Conservation (phyloP, 2,797 vertebrate species). For the Melanogrammus aeglefinus region DNA sequence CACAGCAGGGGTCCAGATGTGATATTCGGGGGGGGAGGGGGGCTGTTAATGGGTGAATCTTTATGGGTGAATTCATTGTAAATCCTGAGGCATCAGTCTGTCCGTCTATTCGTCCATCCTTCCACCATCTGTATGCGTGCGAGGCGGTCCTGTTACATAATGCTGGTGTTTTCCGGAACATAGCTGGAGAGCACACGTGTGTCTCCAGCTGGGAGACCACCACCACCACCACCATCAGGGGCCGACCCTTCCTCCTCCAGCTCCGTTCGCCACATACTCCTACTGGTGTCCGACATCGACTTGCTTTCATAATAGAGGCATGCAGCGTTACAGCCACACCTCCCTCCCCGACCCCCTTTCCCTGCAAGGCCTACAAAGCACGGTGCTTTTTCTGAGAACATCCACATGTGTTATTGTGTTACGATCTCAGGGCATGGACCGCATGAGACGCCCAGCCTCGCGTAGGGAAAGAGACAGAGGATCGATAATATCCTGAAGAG, state of each 20-base stretch:
- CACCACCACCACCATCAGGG: slow-evolving; percentile 41
- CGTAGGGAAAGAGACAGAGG: neutral
- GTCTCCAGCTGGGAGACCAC: slow-evolving; percentile 31
- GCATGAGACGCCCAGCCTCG: neutral
- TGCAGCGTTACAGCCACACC: neutral
- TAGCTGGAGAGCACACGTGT: slow-evolving; percentile 26
- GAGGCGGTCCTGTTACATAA: slow-evolving; percentile 38
- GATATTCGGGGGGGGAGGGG: neutral
- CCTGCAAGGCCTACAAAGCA: neutral
- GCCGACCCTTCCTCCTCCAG: slow-evolving; percentile 21
- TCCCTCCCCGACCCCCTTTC: neutral
- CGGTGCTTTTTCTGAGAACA: too few species aligned
- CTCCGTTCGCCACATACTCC: slow-evolving; percentile 10
- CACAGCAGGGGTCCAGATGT: neutral
- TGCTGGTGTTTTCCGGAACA: slow-evolving; percentile 46
- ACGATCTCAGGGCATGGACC: neutral
- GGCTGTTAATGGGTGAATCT: too few species aligned
- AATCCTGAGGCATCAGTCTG: neutral
- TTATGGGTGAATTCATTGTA: neutral
- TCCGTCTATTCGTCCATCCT: neutral
- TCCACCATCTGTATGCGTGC: neutral
- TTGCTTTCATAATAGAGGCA: neutral
- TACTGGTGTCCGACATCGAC: neutral
- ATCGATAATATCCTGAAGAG: slow-evolving; percentile 18
- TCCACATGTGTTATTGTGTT: too few species aligned